Evolutionary conservation across 2,113 vertebrate species (phyloP).

Genomic region (Neoarius graeffei): DNA sequence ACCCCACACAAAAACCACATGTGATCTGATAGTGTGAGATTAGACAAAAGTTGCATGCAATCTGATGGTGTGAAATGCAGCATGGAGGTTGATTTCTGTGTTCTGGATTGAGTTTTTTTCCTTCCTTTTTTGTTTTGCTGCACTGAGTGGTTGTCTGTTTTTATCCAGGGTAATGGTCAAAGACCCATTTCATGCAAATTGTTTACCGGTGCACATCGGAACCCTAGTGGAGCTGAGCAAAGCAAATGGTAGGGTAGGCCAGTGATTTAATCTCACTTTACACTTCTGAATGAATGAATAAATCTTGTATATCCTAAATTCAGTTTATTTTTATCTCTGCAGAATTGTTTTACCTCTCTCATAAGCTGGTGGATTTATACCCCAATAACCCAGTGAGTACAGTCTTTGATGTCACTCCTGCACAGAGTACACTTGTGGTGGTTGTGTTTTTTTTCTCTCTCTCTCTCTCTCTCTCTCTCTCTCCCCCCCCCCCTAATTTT

Average conservation of each 20-base stretch:
- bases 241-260: constrained; percentile 84
- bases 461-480: not conserved
- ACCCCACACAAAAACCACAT: not conserved
- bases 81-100: not conserved
- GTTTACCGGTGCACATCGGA: constrained; percentile 97
- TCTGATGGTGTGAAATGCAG: too few relatives aligned
- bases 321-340: constrained; percentile 39
- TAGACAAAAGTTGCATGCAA: not conserved
- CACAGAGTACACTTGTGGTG: not conserved
- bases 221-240: constrained; percentile 96
- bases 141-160: not conserved
- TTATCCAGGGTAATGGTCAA: constrained; percentile 93
- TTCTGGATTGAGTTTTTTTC: not conserved
- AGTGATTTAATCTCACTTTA: not conserved
- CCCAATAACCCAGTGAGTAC: constrained; percentile 95
- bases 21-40: not conserved
- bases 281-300: not conserved
- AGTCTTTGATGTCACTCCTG: not conserved
- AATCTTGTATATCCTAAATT: not conserved
- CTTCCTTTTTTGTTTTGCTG: not conserved
- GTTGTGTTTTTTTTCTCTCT: not conserved
- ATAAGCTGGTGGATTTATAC: constrained; percentile 98
- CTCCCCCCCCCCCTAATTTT: not conserved
- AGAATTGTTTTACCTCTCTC: constrained; percentile 98
- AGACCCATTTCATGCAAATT: constrained; percentile 97